phyloP scores from a whole-genome alignment of 1,140 invertebrate genomes.

The Neotoxoptera formosana region DNA sequence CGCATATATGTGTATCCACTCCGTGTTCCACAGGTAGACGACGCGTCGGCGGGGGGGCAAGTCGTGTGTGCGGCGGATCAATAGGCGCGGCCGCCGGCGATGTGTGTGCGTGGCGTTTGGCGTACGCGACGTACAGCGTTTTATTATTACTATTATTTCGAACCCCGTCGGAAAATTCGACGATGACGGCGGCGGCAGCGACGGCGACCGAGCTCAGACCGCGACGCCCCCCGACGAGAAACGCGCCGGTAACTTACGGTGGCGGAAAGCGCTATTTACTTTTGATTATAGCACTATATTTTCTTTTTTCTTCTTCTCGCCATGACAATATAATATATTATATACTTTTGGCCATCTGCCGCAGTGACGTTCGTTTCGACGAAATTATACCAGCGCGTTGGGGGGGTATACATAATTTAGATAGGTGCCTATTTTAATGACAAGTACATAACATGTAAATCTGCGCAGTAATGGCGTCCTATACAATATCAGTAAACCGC shows the following conservation, averaged over 20 bases:
- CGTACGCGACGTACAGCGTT: neutral
- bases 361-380: neutral
- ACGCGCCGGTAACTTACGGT: neutral
- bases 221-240: neutral
- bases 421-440: neutral
- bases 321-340: neutral
- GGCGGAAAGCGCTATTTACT: neutral
- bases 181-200: neutral
- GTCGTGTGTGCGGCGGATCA: slow-evolving; percentile 22
- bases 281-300: neutral
- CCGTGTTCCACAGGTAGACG: slow-evolving; percentile 50
- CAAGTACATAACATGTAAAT: neutral
- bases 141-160: neutral
- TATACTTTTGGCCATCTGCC: neutral
- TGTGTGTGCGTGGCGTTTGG: neutral
- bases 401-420: neutral
- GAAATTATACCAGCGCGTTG: neutral
- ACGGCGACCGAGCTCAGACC: neutral
- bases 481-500: neutral
- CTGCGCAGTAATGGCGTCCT: neutral
- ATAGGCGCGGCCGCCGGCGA: neutral
- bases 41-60: slow-evolving; percentile 35
- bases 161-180: neutral
- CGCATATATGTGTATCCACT: slow-evolving; percentile 33
- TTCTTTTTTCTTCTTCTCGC: too few relatives aligned